Conservation (phyloP, 2,888 invertebrate genomes). For the Phania funesta region DNA sequence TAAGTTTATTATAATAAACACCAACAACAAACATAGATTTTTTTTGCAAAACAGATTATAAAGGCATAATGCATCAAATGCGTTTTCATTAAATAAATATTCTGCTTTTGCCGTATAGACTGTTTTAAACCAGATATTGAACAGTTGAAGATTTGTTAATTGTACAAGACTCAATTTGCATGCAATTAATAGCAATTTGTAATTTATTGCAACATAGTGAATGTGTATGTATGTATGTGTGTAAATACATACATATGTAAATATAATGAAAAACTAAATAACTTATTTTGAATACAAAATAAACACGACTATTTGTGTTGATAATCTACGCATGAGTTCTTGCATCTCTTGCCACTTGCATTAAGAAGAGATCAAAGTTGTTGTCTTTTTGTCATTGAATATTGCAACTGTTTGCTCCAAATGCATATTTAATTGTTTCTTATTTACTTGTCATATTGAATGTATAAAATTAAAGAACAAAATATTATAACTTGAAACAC, state of each 20-base stretch:
- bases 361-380: slow-evolving; percentile 20
- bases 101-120: neutral
- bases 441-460: slow-evolving; percentile 44
- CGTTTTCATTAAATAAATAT: slow-evolving; percentile 17
- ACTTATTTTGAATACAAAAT: slow-evolving; percentile 13
- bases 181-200: slow-evolving; percentile 61
- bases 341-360: slow-evolving; percentile 34
- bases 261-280: slow-evolving; percentile 13
- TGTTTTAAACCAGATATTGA: slow-evolving; percentile 28
- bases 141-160: slow-evolving; percentile 46
- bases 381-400: slow-evolving; percentile 56
- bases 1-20: neutral
- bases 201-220: slow-evolving; percentile 35
- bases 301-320: slow-evolving; percentile 32
- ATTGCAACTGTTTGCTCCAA: slow-evolving; percentile 54
- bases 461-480: neutral
- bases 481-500: slow-evolving; percentile 7
- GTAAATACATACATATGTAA: neutral
- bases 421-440: slow-evolving; percentile 60
- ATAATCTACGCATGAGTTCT: slow-evolving; percentile 37
- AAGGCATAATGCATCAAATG: slow-evolving; percentile 31
- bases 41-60: slow-evolving; percentile 4
- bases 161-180: slow-evolving; percentile 44
- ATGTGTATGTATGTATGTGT: slow-evolving; percentile 23
- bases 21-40: neutral